Evolutionary conservation across 35 echinoderm and acorn worm genomes (phyloP).

Genomic region (Strongylocentrotus purpuratus): DNA sequence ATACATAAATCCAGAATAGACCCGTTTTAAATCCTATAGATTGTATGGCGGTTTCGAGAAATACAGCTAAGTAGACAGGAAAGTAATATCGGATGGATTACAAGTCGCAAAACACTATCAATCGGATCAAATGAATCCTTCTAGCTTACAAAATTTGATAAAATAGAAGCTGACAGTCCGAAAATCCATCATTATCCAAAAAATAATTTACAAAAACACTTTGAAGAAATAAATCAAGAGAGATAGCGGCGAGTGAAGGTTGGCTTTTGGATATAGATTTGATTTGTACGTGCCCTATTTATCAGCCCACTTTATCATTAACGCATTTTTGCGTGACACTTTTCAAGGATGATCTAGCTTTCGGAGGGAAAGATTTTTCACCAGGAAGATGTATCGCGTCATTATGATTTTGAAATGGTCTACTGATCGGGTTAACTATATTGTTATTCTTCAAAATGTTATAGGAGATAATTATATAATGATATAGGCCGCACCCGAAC

Average conservation of each 20-base stretch:
- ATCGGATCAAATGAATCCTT: background rate
- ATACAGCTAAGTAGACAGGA: background rate
- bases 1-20: background rate
- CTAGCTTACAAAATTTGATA: background rate
- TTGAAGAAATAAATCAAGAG: background rate
- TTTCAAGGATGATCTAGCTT: background rate
- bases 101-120: background rate
- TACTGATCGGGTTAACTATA: background rate
- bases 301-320: background rate
- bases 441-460: background rate
- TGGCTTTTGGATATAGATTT: background rate
- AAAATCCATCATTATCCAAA: background rate
- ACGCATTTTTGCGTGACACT: background rate
- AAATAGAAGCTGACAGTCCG: background rate
- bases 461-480: background rate
- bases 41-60: background rate
- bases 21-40: background rate
- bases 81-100: background rate
- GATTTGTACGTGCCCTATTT: background rate
- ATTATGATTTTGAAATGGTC: constrained; percentile 2
- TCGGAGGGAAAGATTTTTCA: background rate
- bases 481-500: no score
- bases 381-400: background rate
- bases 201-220: no score
- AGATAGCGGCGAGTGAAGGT: background rate